Conservation (phyloP, 2,113 vertebrate species). For the Trichechus manatus region DNA sequence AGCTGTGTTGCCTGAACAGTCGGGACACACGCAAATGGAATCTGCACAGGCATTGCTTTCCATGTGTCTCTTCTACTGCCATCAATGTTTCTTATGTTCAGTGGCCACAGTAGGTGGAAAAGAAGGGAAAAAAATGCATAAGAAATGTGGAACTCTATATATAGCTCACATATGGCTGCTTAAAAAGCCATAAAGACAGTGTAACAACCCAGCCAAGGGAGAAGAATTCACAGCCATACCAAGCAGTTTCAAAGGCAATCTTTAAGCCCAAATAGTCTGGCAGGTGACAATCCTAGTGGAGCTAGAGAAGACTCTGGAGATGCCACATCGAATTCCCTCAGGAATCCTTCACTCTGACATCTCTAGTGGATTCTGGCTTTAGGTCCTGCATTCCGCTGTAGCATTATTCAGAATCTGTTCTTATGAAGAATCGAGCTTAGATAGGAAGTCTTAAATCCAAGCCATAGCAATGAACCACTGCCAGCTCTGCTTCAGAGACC, state of each 20-base stretch:
- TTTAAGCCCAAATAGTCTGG: not conserved
- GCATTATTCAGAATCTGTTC: not conserved
- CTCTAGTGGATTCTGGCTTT: not conserved
- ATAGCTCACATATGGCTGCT: not conserved
- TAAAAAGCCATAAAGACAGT: not conserved
- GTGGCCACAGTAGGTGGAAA: not conserved
- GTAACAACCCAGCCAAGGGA: not conserved
- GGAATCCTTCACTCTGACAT: not conserved
- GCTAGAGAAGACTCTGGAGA: not conserved
- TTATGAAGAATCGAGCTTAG: not conserved
- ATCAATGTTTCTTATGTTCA: not conserved
- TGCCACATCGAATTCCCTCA: not conserved
- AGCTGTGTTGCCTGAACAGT: not conserved
- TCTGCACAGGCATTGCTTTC: not conserved
- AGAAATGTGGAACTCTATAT: not conserved
- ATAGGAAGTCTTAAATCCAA: slow-evolving; percentile 11
- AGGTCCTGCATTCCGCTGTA: not conserved
- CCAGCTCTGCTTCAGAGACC: not conserved
- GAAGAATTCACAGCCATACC: not conserved
- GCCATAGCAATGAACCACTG: not conserved
- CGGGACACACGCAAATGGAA: not conserved
- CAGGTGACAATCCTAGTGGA: not conserved
- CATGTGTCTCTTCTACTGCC: not conserved
- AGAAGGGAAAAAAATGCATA: not conserved
- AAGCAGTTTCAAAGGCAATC: not conserved